Conservation (phyloP, 1,140 invertebrate genomes). For the Paralvinella palmiformis region DNA sequence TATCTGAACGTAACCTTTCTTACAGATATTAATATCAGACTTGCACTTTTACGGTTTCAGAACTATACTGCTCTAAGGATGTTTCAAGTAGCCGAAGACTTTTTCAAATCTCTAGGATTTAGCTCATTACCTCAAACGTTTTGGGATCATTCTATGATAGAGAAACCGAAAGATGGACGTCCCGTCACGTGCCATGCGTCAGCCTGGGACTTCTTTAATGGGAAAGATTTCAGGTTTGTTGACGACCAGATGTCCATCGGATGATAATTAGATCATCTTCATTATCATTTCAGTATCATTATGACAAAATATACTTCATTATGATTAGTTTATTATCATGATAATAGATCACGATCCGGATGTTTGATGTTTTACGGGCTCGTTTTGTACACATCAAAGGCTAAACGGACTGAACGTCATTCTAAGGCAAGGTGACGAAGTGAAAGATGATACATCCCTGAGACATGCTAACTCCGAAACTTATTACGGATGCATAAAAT, state of each 20-base stretch:
- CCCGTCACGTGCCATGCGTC: constrained; percentile 75
- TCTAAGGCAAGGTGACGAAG: no score
- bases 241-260: neutral
- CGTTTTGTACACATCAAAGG: no score
- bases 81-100: constrained; percentile 71
- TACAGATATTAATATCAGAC: no score
- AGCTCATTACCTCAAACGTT: constrained; percentile 65
- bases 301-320: neutral
- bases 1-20: neutral
- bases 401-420: no score
- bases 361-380: neutral
- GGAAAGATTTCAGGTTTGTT: constrained; percentile 62
- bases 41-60: no score
- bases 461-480: no score
- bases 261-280: neutral
- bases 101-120: constrained; percentile 78
- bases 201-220: constrained; percentile 89
- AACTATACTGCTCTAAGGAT: constrained; percentile 68
- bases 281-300: neutral
- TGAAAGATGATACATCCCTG: no score
- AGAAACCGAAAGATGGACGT: constrained; percentile 55
- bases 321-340: no score
- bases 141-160: constrained; percentile 54
- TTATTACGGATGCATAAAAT: no score
- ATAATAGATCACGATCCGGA: neutral